These are phyloP conservation scores for Lycocerus yunnanus DNA, from an alignment of 2,888 invertebrate species.

Conservation along the genomic window DNA sequence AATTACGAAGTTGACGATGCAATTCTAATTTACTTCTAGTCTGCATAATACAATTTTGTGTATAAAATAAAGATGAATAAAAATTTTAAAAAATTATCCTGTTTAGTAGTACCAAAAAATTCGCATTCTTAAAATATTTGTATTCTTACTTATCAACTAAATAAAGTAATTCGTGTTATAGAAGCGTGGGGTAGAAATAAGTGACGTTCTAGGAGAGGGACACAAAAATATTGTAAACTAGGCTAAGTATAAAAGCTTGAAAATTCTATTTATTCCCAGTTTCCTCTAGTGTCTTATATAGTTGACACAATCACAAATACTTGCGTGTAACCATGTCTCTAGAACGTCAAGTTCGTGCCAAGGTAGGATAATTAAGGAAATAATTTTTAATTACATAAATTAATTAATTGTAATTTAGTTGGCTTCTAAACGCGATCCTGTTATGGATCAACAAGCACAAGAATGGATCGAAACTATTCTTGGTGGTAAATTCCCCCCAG, in stretches of 20 bases:
- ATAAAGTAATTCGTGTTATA: constrained; percentile 44
- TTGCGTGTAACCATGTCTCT: constrained; percentile 73
- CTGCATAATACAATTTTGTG: constrained; percentile 45
- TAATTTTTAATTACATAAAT: neutral
- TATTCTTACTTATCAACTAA: constrained; percentile 44
- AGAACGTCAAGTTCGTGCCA: constrained; percentile 89
- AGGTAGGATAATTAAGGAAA: constrained; percentile 63
- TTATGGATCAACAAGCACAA: constrained; percentile 86
- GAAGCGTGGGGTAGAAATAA: constrained; percentile 28
- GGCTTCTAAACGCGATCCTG: constrained; percentile 80
- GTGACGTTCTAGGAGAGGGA: constrained; percentile 20
- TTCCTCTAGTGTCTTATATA: constrained; percentile 38
- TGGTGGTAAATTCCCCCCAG: constrained; percentile 85
- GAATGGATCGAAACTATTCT: constrained; percentile 89
- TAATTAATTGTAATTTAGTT: constrained; percentile 60
- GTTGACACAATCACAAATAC: constrained; percentile 17
- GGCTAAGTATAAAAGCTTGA: constrained; percentile 50
- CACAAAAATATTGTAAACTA: constrained; percentile 30
- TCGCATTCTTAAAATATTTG: neutral
- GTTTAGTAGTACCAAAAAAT: neutral
- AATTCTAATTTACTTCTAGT: constrained; percentile 40
- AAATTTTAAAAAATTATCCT: neutral
- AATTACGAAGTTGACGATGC: constrained; percentile 12
- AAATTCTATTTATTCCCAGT: constrained; percentile 45
- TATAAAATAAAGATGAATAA: constrained; percentile 37